Base-by-base conservation (phyloP, 1,140 invertebrate genomes). In the Drosophila pseudoobscura region DNA sequence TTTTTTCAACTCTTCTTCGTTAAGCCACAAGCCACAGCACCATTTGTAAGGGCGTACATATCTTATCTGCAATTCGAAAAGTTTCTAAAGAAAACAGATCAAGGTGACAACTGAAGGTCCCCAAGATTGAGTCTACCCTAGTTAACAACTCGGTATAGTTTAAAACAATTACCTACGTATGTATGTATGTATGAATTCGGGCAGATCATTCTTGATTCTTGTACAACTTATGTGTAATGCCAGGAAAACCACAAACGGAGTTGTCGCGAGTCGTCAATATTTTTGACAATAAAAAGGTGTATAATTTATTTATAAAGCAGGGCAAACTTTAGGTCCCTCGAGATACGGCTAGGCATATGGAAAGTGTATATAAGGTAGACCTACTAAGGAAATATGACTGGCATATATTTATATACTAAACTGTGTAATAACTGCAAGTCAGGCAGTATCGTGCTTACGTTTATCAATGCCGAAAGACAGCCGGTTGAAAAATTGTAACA, bases 261-360 rank as follows among this genome's bases (percentile, higher is more conserved):
- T 65, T 58, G 64, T 55, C 31, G 69, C 20, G 52, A 80, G 82
- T 88, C 74, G 82, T 87, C 82, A 70, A 88, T 87, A 87, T 88
- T 78, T 75, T 85, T 82, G 82, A 87, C 82, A 87, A 87, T 87
- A 87, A 87, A 69, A 57, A 61, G 50, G 52, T 77, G 74, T 87
- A 71, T 65, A 78, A 82, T 64, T 54, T 62, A 56, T 80, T 80
- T 64, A 50, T 55, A 74, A 63, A 72, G 47, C 59, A 41, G 43
- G 31, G 58, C 51, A 22, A 73, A 45, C 7, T 2, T 24, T 45
- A 24, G 26, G 29, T 31, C 43, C 49, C 43, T 51, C 35, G 49
- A 61, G 43, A 57, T 47, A 43, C 9, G 50, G 43, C 41, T 47
- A 66, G 46, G 24, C 56, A 68, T 66, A 56, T 74, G 52, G 65